Evolutionary conservation across 2,797 vertebrate genomes (phyloP), one percentile per base, ranked within the genome.

Genomic region (Gambusia yucatana): DNA sequence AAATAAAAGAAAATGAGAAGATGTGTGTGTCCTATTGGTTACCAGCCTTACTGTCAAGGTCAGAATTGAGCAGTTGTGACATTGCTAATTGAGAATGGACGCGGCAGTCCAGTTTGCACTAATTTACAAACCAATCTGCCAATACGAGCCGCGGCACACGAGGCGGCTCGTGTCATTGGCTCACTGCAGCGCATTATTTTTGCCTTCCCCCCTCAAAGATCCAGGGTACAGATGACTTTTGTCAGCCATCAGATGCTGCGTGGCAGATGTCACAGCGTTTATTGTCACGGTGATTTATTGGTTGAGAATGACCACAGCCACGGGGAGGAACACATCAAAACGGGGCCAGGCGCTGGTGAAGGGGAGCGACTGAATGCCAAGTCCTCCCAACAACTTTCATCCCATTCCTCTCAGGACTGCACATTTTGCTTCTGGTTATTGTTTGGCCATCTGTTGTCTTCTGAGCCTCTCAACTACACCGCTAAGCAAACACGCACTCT

Each of bases 231-330:
- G 93, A 93, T 92, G 90, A 93, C 88, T 94, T 91, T 88, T 94
- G 92, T 95, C 93, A 93, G 92, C 91, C 91, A 87, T 95, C 93
- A 93, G 92, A 92, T 92, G 92, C 90, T 91, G 91, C 67, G 93
- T 94, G 94, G 94, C 94, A 94, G 92, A 93, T 95, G 95, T 94
- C 94, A 93, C 92, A 83, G 87, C 89, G 79, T 93, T 92, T 92
- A 92, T 93, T 94, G 93, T 94, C 94, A 94, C 82, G 73, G 75
- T 93, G 95, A 95, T 95, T 94, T 93, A 95, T 95, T 92, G 89
- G 86, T 92, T 86, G 75, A 78, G 89, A 89, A 77, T 88, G 91
- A 91, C 90, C 89, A 89, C 76, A 81, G 90, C 93, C 90, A 84
- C 89, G 14, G 90, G 92, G 91, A 93, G 72, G 88, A 88, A 88